phyloP scores from a whole-genome alignment of 2,797 vertebrate species.

The Peromyscus eremicus region DNA sequence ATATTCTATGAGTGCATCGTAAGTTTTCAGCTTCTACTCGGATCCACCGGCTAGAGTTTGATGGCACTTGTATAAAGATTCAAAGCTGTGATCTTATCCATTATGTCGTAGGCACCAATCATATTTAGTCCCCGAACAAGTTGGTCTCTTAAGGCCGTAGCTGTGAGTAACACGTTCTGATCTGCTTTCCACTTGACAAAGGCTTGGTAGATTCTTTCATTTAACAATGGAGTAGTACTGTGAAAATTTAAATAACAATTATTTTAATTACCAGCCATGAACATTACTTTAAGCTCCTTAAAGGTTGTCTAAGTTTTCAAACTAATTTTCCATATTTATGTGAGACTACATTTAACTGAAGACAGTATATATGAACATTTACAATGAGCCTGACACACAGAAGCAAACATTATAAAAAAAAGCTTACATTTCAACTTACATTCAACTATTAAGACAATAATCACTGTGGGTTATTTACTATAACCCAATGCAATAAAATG shows the following conservation, averaged over 20 bases:
- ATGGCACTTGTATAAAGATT: slow-evolving; percentile 77
- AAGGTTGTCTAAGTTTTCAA: slow-evolving; percentile 46
- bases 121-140: slow-evolving; percentile 83
- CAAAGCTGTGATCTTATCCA: slow-evolving; percentile 83
- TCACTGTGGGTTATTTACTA: background rate
- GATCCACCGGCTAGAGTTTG: slow-evolving; percentile 82
- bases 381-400: slow-evolving; percentile 6
- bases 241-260: slow-evolving; percentile 61
- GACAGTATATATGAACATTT: slow-evolving; percentile 26
- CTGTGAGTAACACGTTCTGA: slow-evolving; percentile 48
- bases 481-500: background rate
- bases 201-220: slow-evolving; percentile 77
- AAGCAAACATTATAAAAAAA: slow-evolving; percentile 36
- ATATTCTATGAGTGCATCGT: background rate
- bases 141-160: slow-evolving; percentile 78
- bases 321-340: slow-evolving; percentile 20
- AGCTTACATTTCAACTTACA: slow-evolving; percentile 22
- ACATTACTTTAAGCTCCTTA: slow-evolving; percentile 60
- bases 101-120: slow-evolving; percentile 82
- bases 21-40: slow-evolving; percentile 53
- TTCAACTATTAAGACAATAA: slow-evolving; percentile 35
- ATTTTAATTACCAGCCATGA: slow-evolving; percentile 42
- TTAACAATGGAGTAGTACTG: slow-evolving; percentile 77
- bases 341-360: slow-evolving; percentile 56
- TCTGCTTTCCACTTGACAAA: slow-evolving; percentile 82